Conservation (phyloP, 2,797 vertebrate species). For the Xiphophorus birchmanni region DNA sequence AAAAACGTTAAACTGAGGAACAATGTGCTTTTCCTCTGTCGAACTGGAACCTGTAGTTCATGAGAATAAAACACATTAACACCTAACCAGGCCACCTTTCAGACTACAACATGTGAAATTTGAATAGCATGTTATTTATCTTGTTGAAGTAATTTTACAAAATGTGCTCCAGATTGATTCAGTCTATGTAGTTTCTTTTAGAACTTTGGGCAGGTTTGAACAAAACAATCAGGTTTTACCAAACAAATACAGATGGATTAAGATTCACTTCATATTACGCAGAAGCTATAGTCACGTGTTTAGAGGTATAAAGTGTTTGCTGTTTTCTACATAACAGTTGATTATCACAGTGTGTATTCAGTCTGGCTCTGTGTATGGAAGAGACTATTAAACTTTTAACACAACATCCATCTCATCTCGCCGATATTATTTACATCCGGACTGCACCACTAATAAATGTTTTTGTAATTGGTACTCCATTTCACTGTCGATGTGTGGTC, state of each 20-base stretch:
- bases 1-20: not conserved
- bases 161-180: not conserved
- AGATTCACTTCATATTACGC: not conserved
- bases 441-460: not conserved
- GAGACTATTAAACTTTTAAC: not conserved
- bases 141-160: not conserved
- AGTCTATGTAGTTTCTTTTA: not conserved
- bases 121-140: not conserved
- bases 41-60: not conserved
- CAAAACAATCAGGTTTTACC: not conserved
- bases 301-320: not conserved
- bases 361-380: not conserved
- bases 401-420: not conserved
- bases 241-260: not conserved
- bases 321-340: not conserved
- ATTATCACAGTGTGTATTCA: not conserved
- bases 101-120: not conserved
- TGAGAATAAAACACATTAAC: not conserved
- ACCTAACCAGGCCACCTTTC: not conserved
- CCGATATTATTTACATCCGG: not conserved
- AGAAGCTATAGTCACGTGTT: not conserved
- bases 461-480: not conserved
- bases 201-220: not conserved
- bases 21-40: not conserved
- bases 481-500: not conserved